These are phyloP conservation scores for Bacillus rossius DNA, from an alignment of 1,140 invertebrate genomes.

Conservation along the genomic window DNA sequence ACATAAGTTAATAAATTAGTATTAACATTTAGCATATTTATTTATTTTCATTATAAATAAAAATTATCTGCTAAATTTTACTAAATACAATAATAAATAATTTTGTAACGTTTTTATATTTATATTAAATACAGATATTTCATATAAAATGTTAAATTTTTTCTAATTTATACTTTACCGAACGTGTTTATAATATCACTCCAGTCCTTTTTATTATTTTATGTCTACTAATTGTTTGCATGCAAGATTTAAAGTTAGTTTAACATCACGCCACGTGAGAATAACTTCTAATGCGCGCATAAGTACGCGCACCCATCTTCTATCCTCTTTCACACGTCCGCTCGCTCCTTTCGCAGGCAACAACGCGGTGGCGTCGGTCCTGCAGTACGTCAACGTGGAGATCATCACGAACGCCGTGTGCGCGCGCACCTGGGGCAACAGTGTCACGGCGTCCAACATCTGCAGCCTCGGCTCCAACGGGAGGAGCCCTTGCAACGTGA, in stretches of 20 bases:
- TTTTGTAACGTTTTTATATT: not conserved
- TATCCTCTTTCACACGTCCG: not conserved
- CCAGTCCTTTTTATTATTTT: no score
- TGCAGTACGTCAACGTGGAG: slow-evolving; percentile 1
- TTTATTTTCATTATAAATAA: no score
- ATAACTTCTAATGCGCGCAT: not conserved
- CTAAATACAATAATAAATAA: not conserved
- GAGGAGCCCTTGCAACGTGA: slow-evolving; percentile 15
- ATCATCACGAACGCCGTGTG: slow-evolving; percentile 11
- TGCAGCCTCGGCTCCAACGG: not conserved
- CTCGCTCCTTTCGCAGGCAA: slow-evolving; percentile 6
- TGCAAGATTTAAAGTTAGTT: no score
- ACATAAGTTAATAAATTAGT: not conserved
- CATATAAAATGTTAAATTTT: no score
- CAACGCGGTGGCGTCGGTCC: not conserved
- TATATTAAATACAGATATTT: no score
- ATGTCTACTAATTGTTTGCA: no score
- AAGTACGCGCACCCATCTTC: not conserved
- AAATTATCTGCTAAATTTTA: not conserved
- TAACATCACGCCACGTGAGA: no score
- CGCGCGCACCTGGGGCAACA: not conserved
- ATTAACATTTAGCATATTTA: not conserved
- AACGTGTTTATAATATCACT: no score
- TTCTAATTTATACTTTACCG: not conserved
- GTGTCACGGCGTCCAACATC: not conserved